Percentiles rank a stretch among this genome's conserved stretches.
Conservation (phyloP, 2,888 invertebrate species). For the Pterobdella sp. region DNA sequence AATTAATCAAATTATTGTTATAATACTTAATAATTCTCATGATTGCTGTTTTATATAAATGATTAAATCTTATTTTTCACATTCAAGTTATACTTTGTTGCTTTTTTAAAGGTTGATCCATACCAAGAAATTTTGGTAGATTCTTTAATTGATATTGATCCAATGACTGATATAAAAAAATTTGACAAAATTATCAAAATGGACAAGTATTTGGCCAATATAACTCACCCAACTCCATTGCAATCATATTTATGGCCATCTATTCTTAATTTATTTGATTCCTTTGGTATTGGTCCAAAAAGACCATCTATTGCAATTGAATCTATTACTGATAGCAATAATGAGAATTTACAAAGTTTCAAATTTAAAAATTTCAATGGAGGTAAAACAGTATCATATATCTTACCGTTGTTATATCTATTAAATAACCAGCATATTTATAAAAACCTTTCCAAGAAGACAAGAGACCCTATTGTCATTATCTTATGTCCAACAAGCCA, state of each 20-base stretch:
- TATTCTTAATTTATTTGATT: conserved; percentile 60
- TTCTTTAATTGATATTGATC: neutral
- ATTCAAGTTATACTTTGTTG: too few relatives aligned
- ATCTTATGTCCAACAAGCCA: conserved; percentile 17
- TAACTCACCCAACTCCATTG: conserved; percentile 53
- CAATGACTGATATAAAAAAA: neutral
- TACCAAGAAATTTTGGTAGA: neutral
- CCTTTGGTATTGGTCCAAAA: conserved; percentile 58
- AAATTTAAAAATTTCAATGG: conserved; percentile 9
- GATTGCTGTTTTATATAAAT: too few relatives aligned
- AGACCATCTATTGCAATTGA: neutral
- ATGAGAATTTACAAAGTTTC: neutral
- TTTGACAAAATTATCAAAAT: neutral
- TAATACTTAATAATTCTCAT: too few relatives aligned
- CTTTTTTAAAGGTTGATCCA: neutral
- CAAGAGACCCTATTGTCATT: conserved; percentile 7
- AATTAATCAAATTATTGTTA: too few relatives aligned
- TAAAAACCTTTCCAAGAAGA: conserved; percentile 43
- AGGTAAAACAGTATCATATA: conserved; percentile 61
- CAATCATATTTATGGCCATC: conserved; percentile 68
- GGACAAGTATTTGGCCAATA: conserved; percentile 18
- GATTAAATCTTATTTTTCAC: too few relatives aligned
- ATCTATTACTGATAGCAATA: neutral
- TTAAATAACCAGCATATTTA: conserved; percentile 54
- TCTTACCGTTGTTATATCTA: conserved; percentile 62